Evolutionary conservation across 2,797 vertebrate species (phyloP), one percentile per base, ranked within the genome.

Genomic region (Kryptolebias ocellatus): DNA sequence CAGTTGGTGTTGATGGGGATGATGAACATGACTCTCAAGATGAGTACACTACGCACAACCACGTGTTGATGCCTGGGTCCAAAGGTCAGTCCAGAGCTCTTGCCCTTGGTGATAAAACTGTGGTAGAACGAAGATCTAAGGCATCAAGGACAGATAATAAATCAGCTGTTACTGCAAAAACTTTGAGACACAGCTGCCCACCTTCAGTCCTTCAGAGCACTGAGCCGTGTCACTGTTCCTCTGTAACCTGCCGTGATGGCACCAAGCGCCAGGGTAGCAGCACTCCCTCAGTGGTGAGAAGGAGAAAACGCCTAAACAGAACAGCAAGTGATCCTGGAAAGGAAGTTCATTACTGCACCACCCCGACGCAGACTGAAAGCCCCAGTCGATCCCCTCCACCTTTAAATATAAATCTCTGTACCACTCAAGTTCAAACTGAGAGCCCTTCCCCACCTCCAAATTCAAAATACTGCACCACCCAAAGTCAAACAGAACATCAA

Each of bases 321-420:
- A 86, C 92, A 27, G 83, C 89, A 6, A 94, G 93, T 55, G 93
- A 94, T 80, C 93, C 93, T 16, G 93, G 92, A 51, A 93, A 92
- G 57, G 90, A 91, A 65, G 90, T 91, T 57, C 80, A 89, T 60
- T 89, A 84, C 72, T 90, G 90, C 62, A 90, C 88, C 17, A 91
- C 87, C 42, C 82, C 89, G 16, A 92, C 91, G 24, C 90, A 92
- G 75, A 93, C 89, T 17, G 90, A 92, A 70, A 84, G 71, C 52
- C 86, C 77, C 20, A 47, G 64, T 69, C 70, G 64, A 24, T 81
- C 79, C 18, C 81, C 61, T 0, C 64, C 86, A 2, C 81, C 79
- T 14, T 58, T 81, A 49, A 82, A 64, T 58, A 61, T 72, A 67
- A 86, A 85, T 71, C 66, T 83, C 54, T 89, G 87, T 31, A 89